These are phyloP conservation scores for Heliconius cydno DNA, from an alignment of 2,888 invertebrate genomes.

Conservation along the genomic window DNA sequence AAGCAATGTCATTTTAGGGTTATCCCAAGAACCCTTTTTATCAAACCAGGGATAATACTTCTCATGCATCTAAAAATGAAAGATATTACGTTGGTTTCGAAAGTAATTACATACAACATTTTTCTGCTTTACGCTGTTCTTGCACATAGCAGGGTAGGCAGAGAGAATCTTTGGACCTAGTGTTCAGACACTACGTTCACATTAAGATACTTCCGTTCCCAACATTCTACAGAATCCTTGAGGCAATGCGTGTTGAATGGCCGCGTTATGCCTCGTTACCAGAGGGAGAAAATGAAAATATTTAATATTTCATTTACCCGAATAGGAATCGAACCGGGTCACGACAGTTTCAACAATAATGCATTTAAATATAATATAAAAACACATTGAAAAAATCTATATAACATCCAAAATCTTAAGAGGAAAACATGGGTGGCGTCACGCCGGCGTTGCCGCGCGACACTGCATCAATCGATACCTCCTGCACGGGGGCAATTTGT, in stretches of 20 bases:
- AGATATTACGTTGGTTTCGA: background rate
- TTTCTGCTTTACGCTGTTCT: background rate
- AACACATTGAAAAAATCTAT: background rate
- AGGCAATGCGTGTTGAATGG: background rate
- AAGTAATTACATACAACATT: too few species aligned
- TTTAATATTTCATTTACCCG: too few species aligned
- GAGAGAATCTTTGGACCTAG: background rate
- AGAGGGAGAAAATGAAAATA: too few species aligned
- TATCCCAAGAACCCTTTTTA: background rate
- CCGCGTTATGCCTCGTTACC: too few species aligned
- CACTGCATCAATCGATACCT: slow-evolving; percentile 66
- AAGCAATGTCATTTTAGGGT: background rate
- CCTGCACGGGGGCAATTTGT: slow-evolving; percentile 46
- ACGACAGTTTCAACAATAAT: background rate
- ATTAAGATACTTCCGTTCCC: too few species aligned
- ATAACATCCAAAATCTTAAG: slow-evolving; percentile 1
- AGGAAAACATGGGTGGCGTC: slow-evolving; percentile 48
- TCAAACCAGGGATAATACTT: background rate
- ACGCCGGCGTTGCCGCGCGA: slow-evolving; percentile 67
- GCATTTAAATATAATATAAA: background rate
- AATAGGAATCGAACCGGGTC: background rate
- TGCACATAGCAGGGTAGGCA: background rate
- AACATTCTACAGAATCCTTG: background rate
- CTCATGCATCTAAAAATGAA: background rate
- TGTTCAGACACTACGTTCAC: background rate